A percentile compares a stretch with the other conserved stretches of the same genome.
Conservation (phyloP, 2,113 vertebrate species). For the Centropus bengalensis region DNA sequence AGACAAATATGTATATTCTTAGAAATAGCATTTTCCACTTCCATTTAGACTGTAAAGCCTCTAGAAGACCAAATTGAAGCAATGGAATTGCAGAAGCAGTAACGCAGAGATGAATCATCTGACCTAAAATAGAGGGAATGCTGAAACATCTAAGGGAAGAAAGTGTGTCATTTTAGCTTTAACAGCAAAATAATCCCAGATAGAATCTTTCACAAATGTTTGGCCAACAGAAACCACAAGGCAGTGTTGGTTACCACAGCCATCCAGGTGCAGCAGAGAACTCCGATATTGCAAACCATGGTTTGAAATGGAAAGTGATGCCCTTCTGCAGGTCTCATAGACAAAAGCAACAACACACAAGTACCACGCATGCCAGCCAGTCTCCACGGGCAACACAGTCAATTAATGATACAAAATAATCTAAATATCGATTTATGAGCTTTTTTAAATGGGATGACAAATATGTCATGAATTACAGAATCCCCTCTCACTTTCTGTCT, state of each 20-base stretch:
- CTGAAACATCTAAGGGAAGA: slow-evolving; percentile 34
- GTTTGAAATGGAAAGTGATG: neutral
- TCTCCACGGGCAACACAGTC: neutral
- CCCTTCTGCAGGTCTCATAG: neutral
- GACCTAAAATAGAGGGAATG: slow-evolving; percentile 48
- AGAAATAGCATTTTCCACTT: slow-evolving; percentile 22
- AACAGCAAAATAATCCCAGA: slow-evolving; percentile 32
- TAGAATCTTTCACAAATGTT: neutral
- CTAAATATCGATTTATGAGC: neutral
- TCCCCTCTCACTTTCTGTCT: neutral
- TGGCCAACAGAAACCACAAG: neutral
- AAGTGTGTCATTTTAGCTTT: slow-evolving; percentile 51
- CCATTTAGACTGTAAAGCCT: neutral
- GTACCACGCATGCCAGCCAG: neutral
- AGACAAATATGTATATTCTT: neutral
- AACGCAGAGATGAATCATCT: slow-evolving; percentile 66
- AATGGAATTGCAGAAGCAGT: slow-evolving; percentile 52
- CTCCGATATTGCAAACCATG: neutral
- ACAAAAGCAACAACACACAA: neutral
- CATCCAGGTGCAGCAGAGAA: neutral
- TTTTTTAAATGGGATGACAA: neutral
- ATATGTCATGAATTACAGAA: neutral
- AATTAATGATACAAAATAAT: neutral
- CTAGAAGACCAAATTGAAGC: slow-evolving; percentile 52
- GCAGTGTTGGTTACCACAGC: neutral